Percentiles rank a stretch among this genome's conserved stretches.
Evolutionary conservation across 2,888 invertebrate species (phyloP).

Genomic region (Lepidocyrtinus sp.): DNA sequence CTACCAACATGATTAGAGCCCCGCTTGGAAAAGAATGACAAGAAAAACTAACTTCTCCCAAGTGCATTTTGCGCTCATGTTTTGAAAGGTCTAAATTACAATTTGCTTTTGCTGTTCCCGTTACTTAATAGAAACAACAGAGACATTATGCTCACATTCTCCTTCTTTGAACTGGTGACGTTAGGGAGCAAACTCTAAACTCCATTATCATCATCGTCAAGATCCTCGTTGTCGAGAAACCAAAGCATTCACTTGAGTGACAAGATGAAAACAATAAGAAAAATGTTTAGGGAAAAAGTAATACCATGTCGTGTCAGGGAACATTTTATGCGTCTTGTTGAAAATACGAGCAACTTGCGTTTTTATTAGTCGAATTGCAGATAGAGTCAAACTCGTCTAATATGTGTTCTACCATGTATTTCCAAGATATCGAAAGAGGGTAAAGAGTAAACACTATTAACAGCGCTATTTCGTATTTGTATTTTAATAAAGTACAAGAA

Average conservation of each 20-base stretch:
- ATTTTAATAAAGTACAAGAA: no score
- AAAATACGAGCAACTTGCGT: no score
- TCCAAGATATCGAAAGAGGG: no score
- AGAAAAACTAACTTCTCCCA: constrained; percentile 14
- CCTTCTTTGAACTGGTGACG: background rate
- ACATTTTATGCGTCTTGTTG: constrained; percentile 7
- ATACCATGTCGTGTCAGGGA: background rate
- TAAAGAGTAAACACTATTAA: no score
- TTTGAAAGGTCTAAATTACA: constrained; percentile 55
- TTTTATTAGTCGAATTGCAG: no score
- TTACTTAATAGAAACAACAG: constrained; percentile 18
- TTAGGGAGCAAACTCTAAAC: background rate
- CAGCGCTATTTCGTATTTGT: no score
- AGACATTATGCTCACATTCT: constrained; percentile 6
- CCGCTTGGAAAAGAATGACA: constrained; percentile 18
- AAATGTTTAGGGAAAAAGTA: background rate
- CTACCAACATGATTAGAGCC: no score
- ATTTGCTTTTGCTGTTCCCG: constrained; percentile 37
- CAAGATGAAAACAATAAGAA: background rate
- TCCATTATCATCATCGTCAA: constrained; percentile 11
- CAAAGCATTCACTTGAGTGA: background rate
- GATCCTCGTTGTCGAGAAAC: background rate
- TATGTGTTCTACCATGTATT: no score
- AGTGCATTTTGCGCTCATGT: constrained; percentile 28
- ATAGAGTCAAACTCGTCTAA: no score